Conservation (phyloP, 2,797 vertebrate species). For the Rhynchotus rufescens region DNA sequence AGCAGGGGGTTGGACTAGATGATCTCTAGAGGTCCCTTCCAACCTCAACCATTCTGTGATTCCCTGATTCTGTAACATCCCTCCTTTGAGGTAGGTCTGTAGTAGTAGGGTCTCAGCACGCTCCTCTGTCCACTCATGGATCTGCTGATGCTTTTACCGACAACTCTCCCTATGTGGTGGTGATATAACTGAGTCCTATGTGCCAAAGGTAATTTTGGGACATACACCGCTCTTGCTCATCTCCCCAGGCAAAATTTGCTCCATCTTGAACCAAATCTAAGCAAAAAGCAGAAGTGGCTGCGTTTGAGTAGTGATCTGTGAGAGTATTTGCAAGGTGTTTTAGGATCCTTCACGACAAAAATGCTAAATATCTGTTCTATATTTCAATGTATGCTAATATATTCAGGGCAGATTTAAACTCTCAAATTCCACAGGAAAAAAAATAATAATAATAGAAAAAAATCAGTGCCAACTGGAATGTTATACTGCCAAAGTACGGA, state of each 20-base stretch:
- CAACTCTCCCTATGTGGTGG: neutral
- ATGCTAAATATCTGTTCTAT: constrained; percentile 37
- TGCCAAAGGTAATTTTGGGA: accelerated
- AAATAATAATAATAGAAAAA: neutral
- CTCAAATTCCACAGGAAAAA: neutral
- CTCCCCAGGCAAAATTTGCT: neutral
- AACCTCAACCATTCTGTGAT: no score
- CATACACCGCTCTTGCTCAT: neutral
- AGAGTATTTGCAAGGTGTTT: constrained; percentile 12
- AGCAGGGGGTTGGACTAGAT: no score
- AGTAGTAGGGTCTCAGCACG: neutral
- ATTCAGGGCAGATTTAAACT: neutral
- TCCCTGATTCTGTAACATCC: neutral
- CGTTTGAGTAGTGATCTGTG: neutral
- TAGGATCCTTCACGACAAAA: constrained; percentile 52
- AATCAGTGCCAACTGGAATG: neutral
- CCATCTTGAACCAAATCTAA: neutral
- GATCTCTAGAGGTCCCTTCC: no score
- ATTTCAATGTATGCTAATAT: constrained; percentile 30
- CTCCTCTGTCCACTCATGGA: neutral
- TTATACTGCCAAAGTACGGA: neutral
- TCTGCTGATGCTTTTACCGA: neutral
- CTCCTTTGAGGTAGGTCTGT: neutral
- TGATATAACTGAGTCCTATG: neutral
- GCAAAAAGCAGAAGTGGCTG: neutral